Conservation (phyloP, 2,888 invertebrate species). For the Hydrotaea cyrtoneurina region DNA sequence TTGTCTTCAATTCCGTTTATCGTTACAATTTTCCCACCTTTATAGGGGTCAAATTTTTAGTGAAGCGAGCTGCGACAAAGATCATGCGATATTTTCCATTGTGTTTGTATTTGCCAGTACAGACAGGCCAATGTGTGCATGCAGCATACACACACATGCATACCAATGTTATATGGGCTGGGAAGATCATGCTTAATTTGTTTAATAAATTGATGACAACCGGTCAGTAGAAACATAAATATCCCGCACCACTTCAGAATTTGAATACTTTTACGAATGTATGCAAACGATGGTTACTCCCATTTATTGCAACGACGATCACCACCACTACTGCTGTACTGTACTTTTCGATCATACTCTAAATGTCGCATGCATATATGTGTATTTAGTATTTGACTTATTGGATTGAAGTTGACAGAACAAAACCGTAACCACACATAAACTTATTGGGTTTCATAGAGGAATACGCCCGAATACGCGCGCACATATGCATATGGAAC, state of each 20-base stretch:
- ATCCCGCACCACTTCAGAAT: slow-evolving; percentile 18
- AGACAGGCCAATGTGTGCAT: background rate
- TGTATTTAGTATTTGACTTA: background rate
- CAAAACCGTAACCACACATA: background rate
- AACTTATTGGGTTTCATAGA: slow-evolving; percentile 2
- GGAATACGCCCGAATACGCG: no score
- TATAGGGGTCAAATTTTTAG: slow-evolving; percentile 49
- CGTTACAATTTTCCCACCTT: slow-evolving; percentile 58
- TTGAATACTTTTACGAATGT: slow-evolving; percentile 13
- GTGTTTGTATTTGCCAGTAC: background rate
- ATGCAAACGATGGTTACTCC: background rate
- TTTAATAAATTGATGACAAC: slow-evolving; percentile 59
- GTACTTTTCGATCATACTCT: background rate
- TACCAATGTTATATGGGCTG: background rate
- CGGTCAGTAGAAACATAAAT: slow-evolving; percentile 40
- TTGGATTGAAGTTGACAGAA: background rate
- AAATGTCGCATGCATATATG: background rate
- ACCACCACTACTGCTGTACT: background rate
- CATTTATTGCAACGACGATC: background rate
- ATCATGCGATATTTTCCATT: slow-evolving; percentile 34
- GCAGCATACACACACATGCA: background rate
- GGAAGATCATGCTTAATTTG: slow-evolving; percentile 55
- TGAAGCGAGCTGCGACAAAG: background rate
- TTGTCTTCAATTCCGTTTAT: slow-evolving; percentile 45
- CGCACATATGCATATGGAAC: background rate